Base-by-base conservation (phyloP, 2,113 vertebrate genomes). In the Irena cyanogastra region DNA sequence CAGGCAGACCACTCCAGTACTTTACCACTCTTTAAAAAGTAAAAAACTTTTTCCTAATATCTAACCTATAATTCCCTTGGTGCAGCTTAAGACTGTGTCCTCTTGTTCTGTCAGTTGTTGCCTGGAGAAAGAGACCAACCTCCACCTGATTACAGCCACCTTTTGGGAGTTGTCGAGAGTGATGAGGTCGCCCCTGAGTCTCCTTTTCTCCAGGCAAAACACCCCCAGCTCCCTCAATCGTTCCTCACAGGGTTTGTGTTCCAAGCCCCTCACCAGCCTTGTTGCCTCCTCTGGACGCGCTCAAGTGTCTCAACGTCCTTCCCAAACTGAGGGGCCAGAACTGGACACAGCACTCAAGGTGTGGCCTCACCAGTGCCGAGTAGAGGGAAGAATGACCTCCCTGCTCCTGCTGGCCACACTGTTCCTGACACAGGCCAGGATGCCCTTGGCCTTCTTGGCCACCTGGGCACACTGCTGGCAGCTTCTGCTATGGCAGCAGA, bases 261-360 rank as follows among this genome's bases (percentile, higher is more conserved):
- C 56, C 56, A 9, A 57, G 21, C 21, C 56, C 56, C 33, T 24
- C 33, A 2, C 33, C 33, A 35, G 33, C 33, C 56, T 57, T 14
- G 4, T 35, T 16, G 21, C 33, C 33, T 35, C 22, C 33, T 35
- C 21, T 57, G 56, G 56, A 24, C 3, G 21, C 4, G 1, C 56
- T 57, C 4, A 0, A 56, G 31, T 1, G 2, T 33, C 19, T 33
- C 33, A n/a, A 3, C 1, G 4, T 22, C 54, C 54, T 54, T n/a
- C 31, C 33, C 14, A 16, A 57, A 3, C 56, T 57, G 33, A n/a
- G 56, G 21, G 21, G 21, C 20, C 56, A 57, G 56, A 24, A 6
- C 56, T 57, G 56, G 23, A 17, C n/a, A 59, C 57, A 4, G 57
- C 57, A 8, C n/a, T 37, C 57, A 5, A 8, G 57, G n/a, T 17